Conservation (phyloP, 1,140 invertebrate genomes). For the Lerema accius region DNA sequence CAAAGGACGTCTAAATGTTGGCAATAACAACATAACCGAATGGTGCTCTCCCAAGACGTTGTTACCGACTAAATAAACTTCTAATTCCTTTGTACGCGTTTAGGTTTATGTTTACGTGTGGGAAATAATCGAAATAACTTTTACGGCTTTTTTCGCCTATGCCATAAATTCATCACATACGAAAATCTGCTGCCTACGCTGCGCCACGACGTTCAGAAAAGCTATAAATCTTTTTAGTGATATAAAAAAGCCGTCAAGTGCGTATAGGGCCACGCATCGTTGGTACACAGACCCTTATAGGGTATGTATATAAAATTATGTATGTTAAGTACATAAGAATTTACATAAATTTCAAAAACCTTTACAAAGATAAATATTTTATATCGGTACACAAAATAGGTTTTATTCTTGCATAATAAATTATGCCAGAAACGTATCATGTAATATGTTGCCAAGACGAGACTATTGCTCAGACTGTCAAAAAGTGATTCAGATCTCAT, state of each 20-base stretch:
- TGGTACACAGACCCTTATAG: too few species aligned
- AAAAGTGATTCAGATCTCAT: too few species aligned
- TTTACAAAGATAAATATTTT: too few species aligned
- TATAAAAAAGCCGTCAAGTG: neutral
- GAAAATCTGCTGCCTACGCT: slow-evolving; percentile 4
- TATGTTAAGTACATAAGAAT: too few species aligned
- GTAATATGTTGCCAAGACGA: too few species aligned
- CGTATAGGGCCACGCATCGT: neutral
- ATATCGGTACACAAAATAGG: too few species aligned
- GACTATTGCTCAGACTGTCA: too few species aligned
- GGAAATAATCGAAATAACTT: slow-evolving; percentile 4
- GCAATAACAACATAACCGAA: slow-evolving; percentile 58
- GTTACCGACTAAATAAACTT: slow-evolving; percentile 48
- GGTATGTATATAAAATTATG: too few species aligned
- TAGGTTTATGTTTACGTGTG: slow-evolving; percentile 16
- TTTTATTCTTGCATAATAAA: too few species aligned
- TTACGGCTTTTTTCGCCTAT: neutral
- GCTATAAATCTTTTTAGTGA: slow-evolving; percentile 1
- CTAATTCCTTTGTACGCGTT: slow-evolving; percentile 33
- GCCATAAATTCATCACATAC: slow-evolving; percentile 22
- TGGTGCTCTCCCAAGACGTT: slow-evolving; percentile 45
- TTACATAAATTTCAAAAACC: too few species aligned
- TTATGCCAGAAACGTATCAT: too few species aligned
- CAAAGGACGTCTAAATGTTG: slow-evolving; percentile 70
- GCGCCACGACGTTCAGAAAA: neutral